phyloP scores from a whole-genome alignment of 2,888 invertebrate species.

The Lycocerus yunnanus region DNA sequence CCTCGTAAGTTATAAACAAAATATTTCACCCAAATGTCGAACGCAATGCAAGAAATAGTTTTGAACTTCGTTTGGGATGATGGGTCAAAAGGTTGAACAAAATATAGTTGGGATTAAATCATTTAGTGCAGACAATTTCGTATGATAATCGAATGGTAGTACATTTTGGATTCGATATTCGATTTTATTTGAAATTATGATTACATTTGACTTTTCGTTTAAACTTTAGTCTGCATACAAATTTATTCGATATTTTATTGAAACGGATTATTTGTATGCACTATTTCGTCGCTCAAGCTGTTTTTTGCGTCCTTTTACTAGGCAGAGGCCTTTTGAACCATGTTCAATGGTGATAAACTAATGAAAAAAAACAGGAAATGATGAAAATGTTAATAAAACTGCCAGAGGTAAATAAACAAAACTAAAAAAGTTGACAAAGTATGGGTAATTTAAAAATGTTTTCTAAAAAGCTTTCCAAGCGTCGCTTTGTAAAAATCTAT shows the following conservation, averaged over 20 bases:
- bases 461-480: neutral
- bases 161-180: neutral
- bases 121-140: neutral
- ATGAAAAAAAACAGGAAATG: neutral
- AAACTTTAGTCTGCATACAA: neutral
- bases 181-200: neutral
- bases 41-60: neutral
- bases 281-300: neutral
- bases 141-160: neutral
- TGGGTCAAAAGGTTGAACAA: neutral
- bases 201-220: neutral
- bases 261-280: neutral
- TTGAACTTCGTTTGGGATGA: neutral
- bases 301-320: neutral
- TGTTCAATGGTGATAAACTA: neutral
- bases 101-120: neutral
- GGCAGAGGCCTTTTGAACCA: neutral
- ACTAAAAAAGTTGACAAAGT: neutral
- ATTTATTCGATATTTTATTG: neutral
- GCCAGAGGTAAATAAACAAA: neutral
- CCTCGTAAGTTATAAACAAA: neutral
- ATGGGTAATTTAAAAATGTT: neutral
- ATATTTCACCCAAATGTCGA: neutral
- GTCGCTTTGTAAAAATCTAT: neutral
- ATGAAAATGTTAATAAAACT: neutral